phyloP scores from a whole-genome alignment of 2,797 vertebrate genomes.

The Propithecus perrieri region DNA sequence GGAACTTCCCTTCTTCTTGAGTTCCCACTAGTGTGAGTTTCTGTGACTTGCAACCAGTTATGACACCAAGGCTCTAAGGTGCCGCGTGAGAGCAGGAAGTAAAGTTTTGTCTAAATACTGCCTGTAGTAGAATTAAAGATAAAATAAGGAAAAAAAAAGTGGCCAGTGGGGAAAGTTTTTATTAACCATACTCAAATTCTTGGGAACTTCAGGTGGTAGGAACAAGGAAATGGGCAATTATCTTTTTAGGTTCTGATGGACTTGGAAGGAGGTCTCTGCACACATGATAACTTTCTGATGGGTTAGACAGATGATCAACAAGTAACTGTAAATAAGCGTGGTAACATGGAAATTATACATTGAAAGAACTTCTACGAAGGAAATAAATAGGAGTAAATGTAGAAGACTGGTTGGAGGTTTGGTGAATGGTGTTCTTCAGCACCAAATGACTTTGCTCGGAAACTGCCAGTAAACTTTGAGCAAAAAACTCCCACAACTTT shows the following conservation, averaged over 20 bases:
- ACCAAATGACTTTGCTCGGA: not conserved
- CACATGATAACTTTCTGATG: not conserved
- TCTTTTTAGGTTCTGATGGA: not conserved
- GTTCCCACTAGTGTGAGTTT: not conserved
- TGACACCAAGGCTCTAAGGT: not conserved
- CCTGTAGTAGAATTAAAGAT: not conserved
- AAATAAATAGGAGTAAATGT: not conserved
- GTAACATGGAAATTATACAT: not conserved
- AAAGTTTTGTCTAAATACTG: conserved; percentile 8
- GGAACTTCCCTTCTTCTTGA: conserved; percentile 1
- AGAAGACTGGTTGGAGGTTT: not conserved
- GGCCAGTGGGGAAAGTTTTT: not conserved
- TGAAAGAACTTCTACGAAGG: not conserved
- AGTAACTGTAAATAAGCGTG: not conserved
- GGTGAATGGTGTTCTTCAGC: conserved; percentile 14
- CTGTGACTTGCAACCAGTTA: not conserved
- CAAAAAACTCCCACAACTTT: not conserved
- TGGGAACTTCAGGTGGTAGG: not conserved
- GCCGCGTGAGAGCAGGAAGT: not conserved
- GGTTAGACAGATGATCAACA: not conserved
- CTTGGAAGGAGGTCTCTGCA: not conserved
- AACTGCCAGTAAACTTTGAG: not conserved
- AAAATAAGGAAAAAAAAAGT: not conserved
- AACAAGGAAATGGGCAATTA: not conserved
- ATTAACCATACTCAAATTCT: not conserved